These are phyloP conservation scores for Diogma glabrata DNA, from an alignment of 2,888 invertebrate genomes.

Conservation along the genomic window DNA sequence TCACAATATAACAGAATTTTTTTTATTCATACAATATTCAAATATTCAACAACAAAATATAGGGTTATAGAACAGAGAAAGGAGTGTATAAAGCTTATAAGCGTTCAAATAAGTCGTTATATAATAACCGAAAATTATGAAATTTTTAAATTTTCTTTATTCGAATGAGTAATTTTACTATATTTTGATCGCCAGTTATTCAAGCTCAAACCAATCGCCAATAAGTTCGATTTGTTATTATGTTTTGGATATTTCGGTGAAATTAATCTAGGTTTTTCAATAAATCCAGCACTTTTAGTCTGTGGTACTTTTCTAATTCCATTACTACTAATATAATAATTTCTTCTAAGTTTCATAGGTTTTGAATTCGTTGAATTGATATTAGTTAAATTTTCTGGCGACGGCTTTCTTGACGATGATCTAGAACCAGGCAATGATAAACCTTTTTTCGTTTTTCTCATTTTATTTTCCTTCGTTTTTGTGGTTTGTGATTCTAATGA, in stretches of 20 bases:
- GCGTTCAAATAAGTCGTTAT: no score
- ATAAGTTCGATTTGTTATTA: slow-evolving; percentile 17
- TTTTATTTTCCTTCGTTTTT: neutral
- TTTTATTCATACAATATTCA: no score
- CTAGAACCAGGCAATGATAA: neutral
- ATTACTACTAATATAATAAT: slow-evolving; percentile 5
- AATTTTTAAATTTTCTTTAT: no score
- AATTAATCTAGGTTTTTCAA: neutral
- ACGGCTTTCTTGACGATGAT: slow-evolving; percentile 11
- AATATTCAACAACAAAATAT: no score
- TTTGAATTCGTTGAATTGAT: slow-evolving; percentile 14
- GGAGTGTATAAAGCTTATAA: no score
- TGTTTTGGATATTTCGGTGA: slow-evolving; percentile 12
- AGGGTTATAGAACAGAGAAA: no score
- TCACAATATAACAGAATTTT: no score
- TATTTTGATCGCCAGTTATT: slow-evolving; percentile 18
- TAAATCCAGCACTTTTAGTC: neutral
- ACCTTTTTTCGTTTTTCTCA: neutral
- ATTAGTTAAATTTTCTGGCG: slow-evolving; percentile 14
- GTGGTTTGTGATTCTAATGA: neutral
- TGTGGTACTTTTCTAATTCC: neutral
- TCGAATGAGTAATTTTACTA: slow-evolving; percentile 16
- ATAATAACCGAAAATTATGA: no score
- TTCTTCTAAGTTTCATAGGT: neutral
- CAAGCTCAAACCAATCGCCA: slow-evolving; percentile 18